Percentiles rank a stretch among this genome's conserved stretches.
Conservation (phyloP, 35 echinoderm and acorn worm species). For the Amphiura filiformis region DNA sequence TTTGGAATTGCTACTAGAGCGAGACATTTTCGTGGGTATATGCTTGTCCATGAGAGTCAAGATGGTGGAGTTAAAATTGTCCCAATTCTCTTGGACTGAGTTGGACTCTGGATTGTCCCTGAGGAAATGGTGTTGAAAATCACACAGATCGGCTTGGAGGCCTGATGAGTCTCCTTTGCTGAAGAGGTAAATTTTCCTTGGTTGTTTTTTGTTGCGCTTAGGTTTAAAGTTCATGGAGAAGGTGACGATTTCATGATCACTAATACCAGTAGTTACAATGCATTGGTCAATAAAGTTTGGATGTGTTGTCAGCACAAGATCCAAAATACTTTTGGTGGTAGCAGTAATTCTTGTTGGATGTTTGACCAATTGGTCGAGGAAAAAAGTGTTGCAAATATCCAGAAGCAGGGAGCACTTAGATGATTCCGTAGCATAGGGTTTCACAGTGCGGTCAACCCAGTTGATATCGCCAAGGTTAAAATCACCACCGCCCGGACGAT, state of each 20-base stretch:
- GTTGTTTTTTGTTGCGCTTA: background rate
- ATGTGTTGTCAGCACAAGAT: constrained; percentile 8
- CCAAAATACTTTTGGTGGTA: constrained; percentile 33
- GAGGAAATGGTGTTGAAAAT: too few relatives aligned
- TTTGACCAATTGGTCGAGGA: constrained; percentile 5
- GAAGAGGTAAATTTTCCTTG: constrained; percentile 1
- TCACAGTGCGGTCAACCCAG: constrained; percentile 14
- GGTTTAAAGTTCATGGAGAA: constrained; percentile 12
- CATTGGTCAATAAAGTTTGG: constrained; percentile 29
- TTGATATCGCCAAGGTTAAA: too few relatives aligned
- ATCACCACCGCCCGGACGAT: too few relatives aligned
- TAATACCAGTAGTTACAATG: background rate
- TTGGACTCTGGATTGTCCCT: too few relatives aligned
- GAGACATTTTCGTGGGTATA: constrained; percentile 1
- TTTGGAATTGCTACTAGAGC: background rate
- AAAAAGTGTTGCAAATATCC: constrained; percentile 43
- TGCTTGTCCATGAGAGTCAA: background rate
- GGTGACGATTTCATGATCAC: background rate
- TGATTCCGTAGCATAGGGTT: constrained; percentile 25
- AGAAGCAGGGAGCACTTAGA: constrained; percentile 29
- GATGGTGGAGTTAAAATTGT: background rate
- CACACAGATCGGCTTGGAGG: background rate
- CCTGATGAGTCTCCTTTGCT: background rate
- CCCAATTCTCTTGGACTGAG: background rate
- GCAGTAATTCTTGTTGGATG: constrained; percentile 7